phyloP scores from a whole-genome alignment of 2,888 invertebrate species.

The Drosophila emarginata region DNA sequence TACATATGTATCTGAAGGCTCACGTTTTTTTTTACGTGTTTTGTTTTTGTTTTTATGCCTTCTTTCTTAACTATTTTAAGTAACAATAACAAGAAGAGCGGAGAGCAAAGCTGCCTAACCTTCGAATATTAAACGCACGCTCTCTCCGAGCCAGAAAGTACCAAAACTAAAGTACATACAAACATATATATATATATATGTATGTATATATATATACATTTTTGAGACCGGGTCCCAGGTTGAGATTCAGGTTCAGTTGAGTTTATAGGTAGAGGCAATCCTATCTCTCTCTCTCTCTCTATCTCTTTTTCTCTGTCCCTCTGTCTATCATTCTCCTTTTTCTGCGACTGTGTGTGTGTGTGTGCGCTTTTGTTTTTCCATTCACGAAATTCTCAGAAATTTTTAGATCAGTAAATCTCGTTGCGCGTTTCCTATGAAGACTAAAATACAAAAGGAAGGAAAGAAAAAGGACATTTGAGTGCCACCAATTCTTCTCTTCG shows the following conservation, averaged over 20 bases:
- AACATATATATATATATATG: conserved; percentile 4
- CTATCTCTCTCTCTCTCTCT: not conserved
- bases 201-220: conserved; percentile 5
- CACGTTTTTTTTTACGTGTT: conserved; percentile 54
- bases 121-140: conserved; percentile 47
- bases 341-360: conserved; percentile 39
- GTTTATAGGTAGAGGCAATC: conserved; percentile 54
- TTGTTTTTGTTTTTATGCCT: conserved; percentile 7
- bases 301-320: conserved; percentile 1
- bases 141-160: conserved; percentile 58
- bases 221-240: conserved; percentile 49
- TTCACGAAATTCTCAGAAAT: conserved; percentile 75
- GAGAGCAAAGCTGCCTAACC: conserved; percentile 52
- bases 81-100: conserved; percentile 62
- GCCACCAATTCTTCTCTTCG: conserved; percentile 8
- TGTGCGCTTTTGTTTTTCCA: conserved; percentile 77
- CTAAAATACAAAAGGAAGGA: conserved; percentile 25
- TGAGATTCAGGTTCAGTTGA: conserved; percentile 51
- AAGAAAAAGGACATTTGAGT: conserved; percentile 46
- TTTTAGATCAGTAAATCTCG: conserved; percentile 77
- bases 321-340: conserved; percentile 13
- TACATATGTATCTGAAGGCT: conserved; percentile 31
- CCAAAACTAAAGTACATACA: conserved; percentile 60
- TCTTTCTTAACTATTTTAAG: conserved; percentile 69
- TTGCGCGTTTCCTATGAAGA: conserved; percentile 62